Evolutionary conservation across 2,113 vertebrate genomes (phyloP).

Genomic region (Sinocyclocheilus maitianheensis): DNA sequence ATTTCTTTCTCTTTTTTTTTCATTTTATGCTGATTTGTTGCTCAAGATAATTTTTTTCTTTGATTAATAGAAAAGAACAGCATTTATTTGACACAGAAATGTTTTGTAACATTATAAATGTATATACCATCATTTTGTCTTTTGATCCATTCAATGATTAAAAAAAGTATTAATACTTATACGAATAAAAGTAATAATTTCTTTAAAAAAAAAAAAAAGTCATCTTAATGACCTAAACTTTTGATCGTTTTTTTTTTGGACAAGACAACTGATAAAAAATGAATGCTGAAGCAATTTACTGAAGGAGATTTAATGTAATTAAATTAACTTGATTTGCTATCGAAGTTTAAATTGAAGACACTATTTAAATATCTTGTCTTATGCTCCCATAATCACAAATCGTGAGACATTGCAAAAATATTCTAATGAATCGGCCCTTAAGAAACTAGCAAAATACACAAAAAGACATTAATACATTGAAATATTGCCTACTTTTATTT

Average conservation of each 20-base stretch:
- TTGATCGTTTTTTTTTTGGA: neutral
- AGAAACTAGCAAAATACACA: neutral
- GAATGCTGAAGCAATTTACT: neutral
- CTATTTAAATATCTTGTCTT: neutral
- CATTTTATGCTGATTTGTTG: neutral
- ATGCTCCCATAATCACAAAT: neutral
- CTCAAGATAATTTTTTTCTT: neutral
- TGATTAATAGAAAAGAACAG: neutral
- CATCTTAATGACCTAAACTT: neutral
- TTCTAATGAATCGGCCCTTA: too few relatives aligned
- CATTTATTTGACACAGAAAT: neutral
- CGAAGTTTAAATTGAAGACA: neutral
- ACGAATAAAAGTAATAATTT: neutral
- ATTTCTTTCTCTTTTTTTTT: too few relatives aligned
- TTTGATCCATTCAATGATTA: neutral
- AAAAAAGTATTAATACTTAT: too few relatives aligned
- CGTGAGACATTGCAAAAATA: neutral
- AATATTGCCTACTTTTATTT: neutral
- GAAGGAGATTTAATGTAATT: neutral
- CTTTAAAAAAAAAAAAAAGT: neutral
- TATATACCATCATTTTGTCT: neutral
- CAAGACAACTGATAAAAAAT: too few relatives aligned
- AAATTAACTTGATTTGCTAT: neutral
- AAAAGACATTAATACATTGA: neutral
- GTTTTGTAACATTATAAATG: too few relatives aligned